Evolutionary conservation across 2,888 invertebrate species (phyloP), one percentile per base, ranked within the genome.

Genomic region (Gibbula magus): DNA sequence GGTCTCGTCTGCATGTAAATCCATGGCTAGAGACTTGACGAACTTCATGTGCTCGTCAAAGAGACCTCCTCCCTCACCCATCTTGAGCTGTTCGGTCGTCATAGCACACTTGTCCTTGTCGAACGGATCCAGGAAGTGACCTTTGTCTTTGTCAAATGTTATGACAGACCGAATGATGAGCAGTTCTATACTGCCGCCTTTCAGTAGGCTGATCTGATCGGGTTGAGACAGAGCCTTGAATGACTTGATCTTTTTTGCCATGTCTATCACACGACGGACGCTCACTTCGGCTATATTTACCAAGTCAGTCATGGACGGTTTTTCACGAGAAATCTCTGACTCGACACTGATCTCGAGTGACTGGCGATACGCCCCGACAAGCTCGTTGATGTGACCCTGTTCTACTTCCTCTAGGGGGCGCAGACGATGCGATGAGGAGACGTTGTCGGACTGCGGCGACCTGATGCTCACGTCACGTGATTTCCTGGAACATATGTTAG

Each of bases 121-220:
- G 73, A 84, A 87, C 45, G 92, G 92, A 82, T 93, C 93, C 94
- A 96, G 96, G 97, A 99, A 99, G 81, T 96, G 96, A 89, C 97
- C 96, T 88, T 96, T 95, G 88, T 96, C 97, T 7, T 96, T 96
- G 92, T 99, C 98, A 91, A 97, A 99, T 75, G 96, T 96, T 94
- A 98, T 96, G 0, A 97, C 97, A 86, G 98, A 97, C 35, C 98
- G 94, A 77, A 99, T 95, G 83, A 99, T 96, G 96, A 99, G 96
- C 95, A 99, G 96, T 93, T 99, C 99, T 74, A 97, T 98, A 91
- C 98, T 98, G 0, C 98, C 98, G 1, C 98, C 98, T 93, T 98
- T 98, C n/a, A 98, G 93, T 51, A 98, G 93, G 32, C 96, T 95
- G 81, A 97, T 95, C 94, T 99, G 98, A 93, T 99, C 99, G 88